These are phyloP conservation scores for Dryobota labecula DNA, from an alignment of 2,888 invertebrate genomes.

Conservation along the genomic window DNA sequence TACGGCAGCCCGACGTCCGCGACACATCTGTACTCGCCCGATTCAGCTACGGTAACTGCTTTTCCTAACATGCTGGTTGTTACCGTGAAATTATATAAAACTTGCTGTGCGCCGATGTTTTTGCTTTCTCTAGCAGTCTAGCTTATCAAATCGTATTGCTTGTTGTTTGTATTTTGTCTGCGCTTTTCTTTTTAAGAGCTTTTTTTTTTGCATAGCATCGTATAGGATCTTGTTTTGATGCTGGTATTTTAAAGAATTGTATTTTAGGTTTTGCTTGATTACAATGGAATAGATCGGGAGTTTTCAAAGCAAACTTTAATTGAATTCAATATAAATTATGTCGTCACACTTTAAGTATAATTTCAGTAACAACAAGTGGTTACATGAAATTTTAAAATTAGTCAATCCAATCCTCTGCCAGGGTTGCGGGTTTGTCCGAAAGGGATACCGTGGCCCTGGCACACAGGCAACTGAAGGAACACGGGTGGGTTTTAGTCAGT, in stretches of 20 bases:
- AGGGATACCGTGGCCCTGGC: too few species aligned
- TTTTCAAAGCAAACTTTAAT: background rate
- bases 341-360: background rate
- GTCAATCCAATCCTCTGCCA: too few species aligned
- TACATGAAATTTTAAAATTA: constrained; percentile 18
- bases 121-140: constrained; percentile 24
- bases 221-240: background rate
- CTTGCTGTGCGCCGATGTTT: constrained; percentile 28
- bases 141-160: constrained; percentile 22
- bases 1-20: constrained; percentile 66
- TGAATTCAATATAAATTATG: constrained; percentile 3
- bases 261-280: background rate
- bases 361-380: background rate
- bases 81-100: constrained; percentile 61
- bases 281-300: background rate
- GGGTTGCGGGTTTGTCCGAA: too few species aligned
- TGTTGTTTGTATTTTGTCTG: background rate
- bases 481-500: too few species aligned
- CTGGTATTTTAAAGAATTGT: background rate
- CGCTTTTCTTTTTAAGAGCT: background rate
- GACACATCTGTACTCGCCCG: constrained; percentile 77
- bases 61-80: constrained; percentile 69
- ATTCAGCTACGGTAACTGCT: constrained; percentile 77
- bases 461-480: too few species aligned
- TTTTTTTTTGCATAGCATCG: background rate